phyloP scores from a whole-genome alignment of 2,888 invertebrate genomes.

The Isotomurus palustris region DNA sequence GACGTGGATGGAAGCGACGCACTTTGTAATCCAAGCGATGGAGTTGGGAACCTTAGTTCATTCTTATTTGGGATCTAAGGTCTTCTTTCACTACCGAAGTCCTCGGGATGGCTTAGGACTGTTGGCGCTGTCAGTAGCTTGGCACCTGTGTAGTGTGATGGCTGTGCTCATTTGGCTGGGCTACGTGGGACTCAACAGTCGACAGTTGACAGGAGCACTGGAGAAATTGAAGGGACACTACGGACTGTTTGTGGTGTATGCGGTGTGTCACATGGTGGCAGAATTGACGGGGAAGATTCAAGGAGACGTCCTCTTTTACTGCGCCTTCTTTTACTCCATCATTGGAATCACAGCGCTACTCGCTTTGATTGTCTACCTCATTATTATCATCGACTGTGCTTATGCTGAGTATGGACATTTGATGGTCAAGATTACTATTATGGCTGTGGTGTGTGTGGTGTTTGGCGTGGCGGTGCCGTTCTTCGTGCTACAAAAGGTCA shows the following conservation, averaged over 20 bases:
- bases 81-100: conserved; percentile 35
- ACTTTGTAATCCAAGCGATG: conserved; percentile 27
- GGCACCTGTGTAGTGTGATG: conserved; percentile 18
- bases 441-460: conserved; percentile 7
- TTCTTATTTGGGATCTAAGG: conserved; percentile 34
- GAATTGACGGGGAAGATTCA: conserved; percentile 29
- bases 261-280: conserved; percentile 33
- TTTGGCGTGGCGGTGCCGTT: conserved; percentile 20
- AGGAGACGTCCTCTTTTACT: conserved; percentile 27
- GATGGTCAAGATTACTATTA: conserved; percentile 18
- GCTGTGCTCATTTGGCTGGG: conserved; percentile 33
- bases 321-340: conserved; percentile 28
- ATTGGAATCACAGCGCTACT: conserved; percentile 23
- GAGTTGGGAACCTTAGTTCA: conserved; percentile 35
- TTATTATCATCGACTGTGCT: conserved; percentile 27
- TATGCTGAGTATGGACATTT: conserved; percentile 29
- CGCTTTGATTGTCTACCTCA: conserved; percentile 21
- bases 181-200: conserved; percentile 24
- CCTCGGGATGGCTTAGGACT: conserved; percentile 29
- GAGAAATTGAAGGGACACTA: conserved; percentile 30
- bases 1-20: conserved; percentile 33
- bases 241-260: conserved; percentile 31
- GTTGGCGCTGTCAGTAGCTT: conserved; percentile 20
- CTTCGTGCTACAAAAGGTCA: conserved; percentile 13
- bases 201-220: conserved; percentile 20